These are phyloP conservation scores for Empidonax traillii DNA, from an alignment of 2,113 vertebrate species.

Conservation along the genomic window DNA sequence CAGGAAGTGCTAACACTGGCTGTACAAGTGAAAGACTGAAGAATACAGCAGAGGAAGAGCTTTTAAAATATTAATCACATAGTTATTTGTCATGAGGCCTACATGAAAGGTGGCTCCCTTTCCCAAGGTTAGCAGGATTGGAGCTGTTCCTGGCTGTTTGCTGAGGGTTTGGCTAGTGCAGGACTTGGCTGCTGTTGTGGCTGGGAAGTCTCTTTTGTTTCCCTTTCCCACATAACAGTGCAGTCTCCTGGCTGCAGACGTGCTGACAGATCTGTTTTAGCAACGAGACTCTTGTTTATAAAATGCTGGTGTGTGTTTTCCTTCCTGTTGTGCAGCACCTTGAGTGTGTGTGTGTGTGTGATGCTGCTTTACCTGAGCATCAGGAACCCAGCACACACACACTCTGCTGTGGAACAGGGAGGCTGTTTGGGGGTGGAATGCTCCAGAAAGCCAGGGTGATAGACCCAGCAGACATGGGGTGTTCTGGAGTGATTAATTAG, in stretches of 20 bases:
- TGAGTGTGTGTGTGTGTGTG: not conserved
- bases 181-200: not conserved
- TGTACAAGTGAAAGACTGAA: not conserved
- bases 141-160: not conserved
- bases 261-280: not conserved
- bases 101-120: not conserved
- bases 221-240: not conserved
- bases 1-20: not conserved
- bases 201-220: not conserved
- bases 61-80: not conserved
- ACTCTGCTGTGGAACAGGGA: not conserved
- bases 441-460: not conserved
- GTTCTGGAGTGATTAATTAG: not conserved
- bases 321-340: not conserved
- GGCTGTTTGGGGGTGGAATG: not conserved
- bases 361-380: not conserved
- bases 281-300: not conserved
- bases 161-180: not conserved
- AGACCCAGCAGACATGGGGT: not conserved
- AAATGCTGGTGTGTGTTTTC: not conserved
- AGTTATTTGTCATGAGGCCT: not conserved
- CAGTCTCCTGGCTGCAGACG: not conserved
- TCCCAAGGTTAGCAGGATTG: not conserved
- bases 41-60: not conserved
- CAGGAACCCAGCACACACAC: not conserved